Evolutionary conservation across 2,888 invertebrate genomes (phyloP).

Genomic region (Ctena decussata): DNA sequence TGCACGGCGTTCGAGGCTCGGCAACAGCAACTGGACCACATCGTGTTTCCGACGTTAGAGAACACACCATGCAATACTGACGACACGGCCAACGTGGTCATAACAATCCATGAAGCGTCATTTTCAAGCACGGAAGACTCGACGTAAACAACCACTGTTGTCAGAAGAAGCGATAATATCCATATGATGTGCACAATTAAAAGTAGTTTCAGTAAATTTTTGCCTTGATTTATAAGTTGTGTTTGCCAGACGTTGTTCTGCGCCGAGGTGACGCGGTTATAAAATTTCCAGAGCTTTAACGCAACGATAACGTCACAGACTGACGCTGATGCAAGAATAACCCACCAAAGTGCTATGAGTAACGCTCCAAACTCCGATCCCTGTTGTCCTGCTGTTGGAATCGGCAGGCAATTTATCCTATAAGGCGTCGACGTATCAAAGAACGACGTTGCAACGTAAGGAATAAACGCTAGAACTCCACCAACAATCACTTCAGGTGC

Average conservation of each 20-base stretch:
- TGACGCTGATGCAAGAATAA: conserved; percentile 56
- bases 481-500: conserved; percentile 75
- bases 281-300: conserved; percentile 77
- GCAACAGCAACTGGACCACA: conserved; percentile 78
- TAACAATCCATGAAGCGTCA: conserved; percentile 71
- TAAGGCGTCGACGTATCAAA: conserved; percentile 57
- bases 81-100: conserved; percentile 64
- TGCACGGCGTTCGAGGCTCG: conserved; percentile 65
- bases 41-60: conserved; percentile 69
- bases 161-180: conserved; percentile 57
- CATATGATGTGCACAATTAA: conserved; percentile 67
- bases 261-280: conserved; percentile 77
- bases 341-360: conserved; percentile 71
- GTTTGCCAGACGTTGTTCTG: conserved; percentile 80
- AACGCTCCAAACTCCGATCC: conserved; percentile 73
- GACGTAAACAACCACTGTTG: conserved; percentile 71
- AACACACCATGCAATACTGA: conserved; percentile 70
- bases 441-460: conserved; percentile 69
- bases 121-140: conserved; percentile 45
- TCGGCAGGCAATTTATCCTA: conserved; percentile 74
- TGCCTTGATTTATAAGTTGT: conserved; percentile 74
- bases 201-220: conserved; percentile 67
- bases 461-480: conserved; percentile 70
- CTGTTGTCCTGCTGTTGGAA: conserved; percentile 67
- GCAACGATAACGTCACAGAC: conserved; percentile 69